Evolutionary conservation across 1,140 invertebrate genomes (phyloP).

Genomic region (Scaptomyza montana): DNA sequence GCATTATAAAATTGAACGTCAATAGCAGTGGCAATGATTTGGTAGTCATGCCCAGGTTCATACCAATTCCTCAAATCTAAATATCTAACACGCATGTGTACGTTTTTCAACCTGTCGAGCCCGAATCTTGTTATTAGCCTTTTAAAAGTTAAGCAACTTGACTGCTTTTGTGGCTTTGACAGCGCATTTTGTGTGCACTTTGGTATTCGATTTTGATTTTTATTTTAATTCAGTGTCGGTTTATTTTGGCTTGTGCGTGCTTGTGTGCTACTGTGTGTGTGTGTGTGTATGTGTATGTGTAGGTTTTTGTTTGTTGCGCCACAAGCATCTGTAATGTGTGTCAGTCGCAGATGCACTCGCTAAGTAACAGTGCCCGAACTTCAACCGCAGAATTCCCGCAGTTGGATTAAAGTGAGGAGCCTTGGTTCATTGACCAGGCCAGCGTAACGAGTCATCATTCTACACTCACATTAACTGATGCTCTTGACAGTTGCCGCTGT

Average conservation of each 20-base stretch:
- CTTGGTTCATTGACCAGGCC: constrained; percentile 72
- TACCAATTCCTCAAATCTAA: constrained; percentile 9
- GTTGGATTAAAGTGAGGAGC: neutral
- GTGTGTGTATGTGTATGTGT: neutral
- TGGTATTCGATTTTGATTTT: constrained; percentile 7
- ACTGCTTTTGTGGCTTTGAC: constrained; percentile 37
- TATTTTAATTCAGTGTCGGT: constrained; percentile 6
- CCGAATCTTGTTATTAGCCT: neutral
- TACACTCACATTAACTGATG: constrained; percentile 19
- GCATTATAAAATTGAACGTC: constrained; percentile 50
- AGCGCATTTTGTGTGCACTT: constrained; percentile 10
- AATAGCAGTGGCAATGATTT: constrained; percentile 61
- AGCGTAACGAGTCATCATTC: constrained; percentile 41
- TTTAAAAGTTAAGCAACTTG: constrained; percentile 26
- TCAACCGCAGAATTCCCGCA: neutral
- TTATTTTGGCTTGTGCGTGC: neutral
- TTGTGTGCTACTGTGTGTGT: neutral
- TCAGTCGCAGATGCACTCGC: constrained; percentile 57
- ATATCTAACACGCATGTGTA: constrained; percentile 5
- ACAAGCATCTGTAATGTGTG: constrained; percentile 47
- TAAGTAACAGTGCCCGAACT: neutral
- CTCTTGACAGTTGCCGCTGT: constrained; percentile 31
- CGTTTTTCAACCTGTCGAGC: neutral
- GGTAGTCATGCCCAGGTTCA: constrained; percentile 16
- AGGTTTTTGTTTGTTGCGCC: constrained; percentile 10